Percentiles rank a stretch among this genome's conserved stretches.
phyloP scores from a whole-genome alignment of 2,888 invertebrate species.

The Heteromyza rotundicornis region DNA sequence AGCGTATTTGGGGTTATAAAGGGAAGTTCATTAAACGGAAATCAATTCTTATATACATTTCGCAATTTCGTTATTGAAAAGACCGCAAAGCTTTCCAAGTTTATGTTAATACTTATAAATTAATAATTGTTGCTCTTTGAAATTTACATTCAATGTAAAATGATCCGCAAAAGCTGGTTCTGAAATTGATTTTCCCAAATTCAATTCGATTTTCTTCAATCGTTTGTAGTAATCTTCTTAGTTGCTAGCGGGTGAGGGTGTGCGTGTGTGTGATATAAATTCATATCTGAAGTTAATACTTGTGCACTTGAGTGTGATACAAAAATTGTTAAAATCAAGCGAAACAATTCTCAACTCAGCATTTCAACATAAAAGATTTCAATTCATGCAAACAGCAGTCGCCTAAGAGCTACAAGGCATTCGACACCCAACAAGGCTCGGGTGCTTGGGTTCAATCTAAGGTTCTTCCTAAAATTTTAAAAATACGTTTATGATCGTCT shows the following conservation, averaged over 20 bases:
- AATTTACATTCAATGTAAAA: background rate
- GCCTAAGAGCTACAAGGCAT: too few relatives aligned
- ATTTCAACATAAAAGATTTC: background rate
- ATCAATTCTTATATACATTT: background rate
- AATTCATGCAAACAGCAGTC: too few relatives aligned
- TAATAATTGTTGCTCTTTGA: slow-evolving; percentile 15
- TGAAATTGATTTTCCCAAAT: background rate
- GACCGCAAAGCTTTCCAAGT: background rate
- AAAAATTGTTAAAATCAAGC: background rate
- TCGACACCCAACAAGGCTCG: too few relatives aligned
- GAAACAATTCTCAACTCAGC: background rate
- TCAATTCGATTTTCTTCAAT: slow-evolving; percentile 9
- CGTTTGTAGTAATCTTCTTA: slow-evolving; percentile 6
- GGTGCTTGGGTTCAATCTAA: too few relatives aligned
- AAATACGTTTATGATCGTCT: too few relatives aligned
- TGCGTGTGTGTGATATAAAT: background rate
- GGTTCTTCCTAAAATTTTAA: too few relatives aligned
- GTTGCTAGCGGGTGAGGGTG: slow-evolving; percentile 11
- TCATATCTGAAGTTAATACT: slow-evolving; percentile 16
- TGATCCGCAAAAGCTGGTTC: too few relatives aligned
- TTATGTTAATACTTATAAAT: slow-evolving; percentile 11
- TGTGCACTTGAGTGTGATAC: slow-evolving; percentile 5
- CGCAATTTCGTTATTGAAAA: background rate
- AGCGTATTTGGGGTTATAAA: slow-evolving; percentile 43
- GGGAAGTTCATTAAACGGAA: slow-evolving; percentile 29